These are phyloP conservation scores for Chrysaora quinquecirrha DNA, from an alignment of 30 jellyfish, hydroid and myxozoan genomes.

Conservation along the genomic window DNA sequence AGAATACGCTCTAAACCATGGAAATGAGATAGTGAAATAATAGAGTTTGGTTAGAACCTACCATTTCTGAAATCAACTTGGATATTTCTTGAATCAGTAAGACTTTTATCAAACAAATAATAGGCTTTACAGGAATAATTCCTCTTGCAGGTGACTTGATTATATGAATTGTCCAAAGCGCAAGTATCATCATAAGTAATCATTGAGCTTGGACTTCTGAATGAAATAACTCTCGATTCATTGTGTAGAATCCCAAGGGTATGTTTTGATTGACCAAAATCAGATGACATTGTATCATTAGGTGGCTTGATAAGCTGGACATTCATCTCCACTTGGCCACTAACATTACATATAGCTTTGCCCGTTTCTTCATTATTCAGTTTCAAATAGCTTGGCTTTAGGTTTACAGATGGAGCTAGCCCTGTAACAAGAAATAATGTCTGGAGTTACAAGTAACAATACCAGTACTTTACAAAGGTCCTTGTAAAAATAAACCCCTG, in stretches of 20 bases:
- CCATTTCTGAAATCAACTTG: slow-evolving; percentile 37
- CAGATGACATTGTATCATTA: slow-evolving; percentile 6
- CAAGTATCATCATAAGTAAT: slow-evolving; percentile 15
- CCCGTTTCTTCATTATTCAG: slow-evolving; percentile 10
- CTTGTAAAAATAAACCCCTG: no score
- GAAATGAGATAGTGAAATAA: no score
- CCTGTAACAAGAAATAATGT: no score
- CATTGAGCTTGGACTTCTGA: not conserved
- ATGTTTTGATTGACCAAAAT: not conserved
- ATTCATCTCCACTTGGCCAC: slow-evolving; percentile 58
- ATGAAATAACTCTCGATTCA: slow-evolving; percentile 3
- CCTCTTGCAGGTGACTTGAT: slow-evolving; percentile 41
- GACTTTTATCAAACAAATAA: not conserved
- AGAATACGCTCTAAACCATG: not conserved
- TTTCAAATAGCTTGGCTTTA: not conserved
- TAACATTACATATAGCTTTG: slow-evolving; percentile 18
- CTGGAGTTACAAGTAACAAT: no score
- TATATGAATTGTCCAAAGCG: not conserved
- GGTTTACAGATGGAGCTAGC: slow-evolving; percentile 16
- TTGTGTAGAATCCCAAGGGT: slow-evolving; percentile 37
- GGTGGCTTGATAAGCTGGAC: slow-evolving; percentile 17
- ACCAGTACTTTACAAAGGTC: no score
- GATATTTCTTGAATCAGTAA: not conserved
- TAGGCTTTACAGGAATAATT: slow-evolving; percentile 39
- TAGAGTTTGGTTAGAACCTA: no score